Evolutionary conservation across 1,140 invertebrate species (phyloP), one percentile per base, ranked within the genome.

Genomic region (Brachionus plicatilis): DNA sequence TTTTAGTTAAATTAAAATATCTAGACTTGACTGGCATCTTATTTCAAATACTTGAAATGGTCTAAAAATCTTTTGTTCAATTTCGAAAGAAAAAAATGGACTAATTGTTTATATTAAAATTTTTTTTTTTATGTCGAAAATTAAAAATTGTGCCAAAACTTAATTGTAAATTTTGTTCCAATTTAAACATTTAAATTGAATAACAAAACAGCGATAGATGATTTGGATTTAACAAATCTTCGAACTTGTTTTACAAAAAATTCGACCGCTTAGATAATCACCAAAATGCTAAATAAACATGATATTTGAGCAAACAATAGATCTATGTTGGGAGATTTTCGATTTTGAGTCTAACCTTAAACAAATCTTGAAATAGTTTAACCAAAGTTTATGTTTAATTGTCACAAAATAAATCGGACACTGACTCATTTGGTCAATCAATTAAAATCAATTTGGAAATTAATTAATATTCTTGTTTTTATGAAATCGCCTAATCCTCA

Each of bases 391-490:
- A 72, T 72, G 33, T 41, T 72, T 72, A 72, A 43, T 72, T 72
- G 37, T 41, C 68, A 72, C 41, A 72, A 43, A 37, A 72, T 60
- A 60, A 60, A 60, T 60, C 53, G 53, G 5, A 60, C 53, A 60
- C 17, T 60, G 17, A 60, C 53, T 60, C 17, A 9, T 24, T 60
- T 60, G 53, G 53, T 60, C 53, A 41, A 72, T 72, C 68, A 72
- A 72, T 72, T 68, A 68, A 29, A 68, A 68, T 68, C 41, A 72
- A 72, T 72, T 72, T 72, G n/a, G n/a, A 72, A 72, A 72, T 72
- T 72, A 72, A 72, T 72, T 72, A 72, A 43, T 72, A 37, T 72
- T 72, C 9, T 72, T 33, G 27, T 68, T 33, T 65, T 68, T 68
- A 43, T 41, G n/a, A 60, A 43, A 43, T 72, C 68, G 37, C 2